A percentile compares a stretch with the other conserved stretches of the same genome.
phyloP scores from a whole-genome alignment of 2,888 invertebrate genomes.

The Panopea generosa region DNA sequence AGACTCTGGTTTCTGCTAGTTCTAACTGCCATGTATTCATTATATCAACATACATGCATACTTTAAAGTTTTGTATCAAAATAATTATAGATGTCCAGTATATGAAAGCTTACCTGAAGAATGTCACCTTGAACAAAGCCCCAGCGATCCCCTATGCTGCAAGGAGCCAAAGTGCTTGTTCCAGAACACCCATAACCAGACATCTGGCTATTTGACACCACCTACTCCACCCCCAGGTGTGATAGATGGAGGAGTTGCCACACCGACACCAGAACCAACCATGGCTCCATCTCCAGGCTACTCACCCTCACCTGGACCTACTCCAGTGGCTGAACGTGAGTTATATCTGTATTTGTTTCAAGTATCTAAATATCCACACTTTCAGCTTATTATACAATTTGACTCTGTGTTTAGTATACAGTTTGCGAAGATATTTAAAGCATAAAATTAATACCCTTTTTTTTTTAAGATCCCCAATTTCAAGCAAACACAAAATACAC shows the following conservation, averaged over 20 bases:
- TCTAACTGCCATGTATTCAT: no score
- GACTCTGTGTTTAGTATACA: no score
- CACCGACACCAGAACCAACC: slow-evolving; percentile 52
- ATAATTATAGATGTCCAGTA: slow-evolving; percentile 61
- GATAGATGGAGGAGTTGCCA: slow-evolving; percentile 63
- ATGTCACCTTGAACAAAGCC: slow-evolving; percentile 65
- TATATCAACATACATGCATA: no score
- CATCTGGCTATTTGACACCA: slow-evolving; percentile 56
- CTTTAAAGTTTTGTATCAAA: no score
- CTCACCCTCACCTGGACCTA: slow-evolving; percentile 37
- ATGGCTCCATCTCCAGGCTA: slow-evolving; percentile 49
- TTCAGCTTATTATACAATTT: no score
- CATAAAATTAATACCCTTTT: no score
- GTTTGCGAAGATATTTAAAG: no score
- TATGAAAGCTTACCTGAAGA: slow-evolving; percentile 55
- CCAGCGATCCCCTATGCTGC: slow-evolving; percentile 70
- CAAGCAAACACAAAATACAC: no score
- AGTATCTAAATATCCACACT: no score
- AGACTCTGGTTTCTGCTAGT: no score
- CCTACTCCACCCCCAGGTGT: slow-evolving; percentile 64
- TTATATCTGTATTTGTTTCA: no score
- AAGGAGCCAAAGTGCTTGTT: slow-evolving; percentile 67
- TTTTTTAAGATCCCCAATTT: no score
- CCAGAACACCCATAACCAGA: slow-evolving; percentile 50
- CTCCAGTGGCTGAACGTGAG: slow-evolving; percentile 55